Evolutionary conservation across 2,113 vertebrate species (phyloP).

Genomic region (Podarcis raffonei): DNA sequence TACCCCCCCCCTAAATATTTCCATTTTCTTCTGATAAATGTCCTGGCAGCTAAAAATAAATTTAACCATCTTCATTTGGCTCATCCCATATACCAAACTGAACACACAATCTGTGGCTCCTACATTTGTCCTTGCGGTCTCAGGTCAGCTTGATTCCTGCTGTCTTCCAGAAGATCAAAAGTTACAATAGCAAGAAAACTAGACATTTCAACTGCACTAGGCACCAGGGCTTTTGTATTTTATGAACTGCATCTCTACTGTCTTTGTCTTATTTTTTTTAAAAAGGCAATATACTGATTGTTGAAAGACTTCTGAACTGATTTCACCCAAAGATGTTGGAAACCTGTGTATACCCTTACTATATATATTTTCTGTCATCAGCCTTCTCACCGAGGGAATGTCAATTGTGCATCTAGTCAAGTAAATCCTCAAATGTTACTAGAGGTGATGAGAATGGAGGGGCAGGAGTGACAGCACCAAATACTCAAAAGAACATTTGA

Average conservation of each 20-base stretch:
- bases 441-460: neutral
- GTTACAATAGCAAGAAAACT: constrained; percentile 5
- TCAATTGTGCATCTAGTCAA: constrained; percentile 16
- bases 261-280: constrained; percentile 18
- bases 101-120: neutral
- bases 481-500: constrained; percentile 30
- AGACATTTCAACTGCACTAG: neutral
- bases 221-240: constrained; percentile 24
- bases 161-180: constrained; percentile 26
- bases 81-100: neutral
- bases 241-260: neutral
- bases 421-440: constrained; percentile 30
- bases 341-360: constrained; percentile 1
- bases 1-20: no score
- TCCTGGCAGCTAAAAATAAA: no score
- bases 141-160: neutral
- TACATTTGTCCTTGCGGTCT: neutral
- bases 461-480: neutral
- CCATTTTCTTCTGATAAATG: no score
- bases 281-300: constrained; percentile 19
- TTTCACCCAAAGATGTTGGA: constrained; percentile 20
- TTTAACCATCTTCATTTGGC: no score
- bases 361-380: constrained; percentile 2
- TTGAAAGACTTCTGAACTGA: constrained; percentile 13
- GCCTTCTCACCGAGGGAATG: constrained; percentile 1